phyloP scores from a whole-genome alignment of 2,888 invertebrate species.

The Lamellibrachia columna region DNA sequence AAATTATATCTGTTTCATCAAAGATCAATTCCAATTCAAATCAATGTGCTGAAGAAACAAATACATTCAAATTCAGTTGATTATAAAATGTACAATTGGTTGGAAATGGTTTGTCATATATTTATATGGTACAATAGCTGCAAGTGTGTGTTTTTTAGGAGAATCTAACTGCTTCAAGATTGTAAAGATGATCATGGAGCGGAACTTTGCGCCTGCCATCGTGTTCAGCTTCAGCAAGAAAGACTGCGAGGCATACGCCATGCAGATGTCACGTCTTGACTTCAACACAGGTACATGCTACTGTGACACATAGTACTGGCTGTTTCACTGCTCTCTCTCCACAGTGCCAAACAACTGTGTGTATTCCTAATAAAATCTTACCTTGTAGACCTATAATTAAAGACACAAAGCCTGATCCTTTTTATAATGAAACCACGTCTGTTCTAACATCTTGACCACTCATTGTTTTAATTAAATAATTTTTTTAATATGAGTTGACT shows the following conservation, averaged over 20 bases:
- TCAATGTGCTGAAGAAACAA: too few relatives aligned
- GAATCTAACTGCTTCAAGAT: constrained; percentile 92
- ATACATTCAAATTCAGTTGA: too few relatives aligned
- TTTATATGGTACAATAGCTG: background rate
- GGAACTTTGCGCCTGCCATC: constrained; percentile 96
- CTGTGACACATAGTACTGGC: background rate
- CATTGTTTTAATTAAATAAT: too few relatives aligned
- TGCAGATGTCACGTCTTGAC: constrained; percentile 96
- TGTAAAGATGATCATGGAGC: constrained; percentile 98
- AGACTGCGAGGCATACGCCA: constrained; percentile 96
- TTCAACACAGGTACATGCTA: constrained; percentile 81
- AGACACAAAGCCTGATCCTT: too few relatives aligned
- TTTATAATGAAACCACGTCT: too few relatives aligned
- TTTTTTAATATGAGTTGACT: too few relatives aligned
- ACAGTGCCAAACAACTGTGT: background rate
- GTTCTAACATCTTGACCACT: too few relatives aligned
- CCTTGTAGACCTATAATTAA: too few relatives aligned
- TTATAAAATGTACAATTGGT: background rate
- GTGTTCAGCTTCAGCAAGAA: constrained; percentile 99
- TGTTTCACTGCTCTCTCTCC: background rate
- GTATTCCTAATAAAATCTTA: too few relatives aligned
- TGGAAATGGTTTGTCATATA: background rate
- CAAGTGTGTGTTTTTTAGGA: constrained; percentile 42
- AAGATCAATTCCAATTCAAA: too few relatives aligned
- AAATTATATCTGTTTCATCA: too few relatives aligned